Evolutionary conservation across 1,140 invertebrate genomes (phyloP), one percentile per base, ranked within the genome.

Genomic region (Drosophila hydei): DNA sequence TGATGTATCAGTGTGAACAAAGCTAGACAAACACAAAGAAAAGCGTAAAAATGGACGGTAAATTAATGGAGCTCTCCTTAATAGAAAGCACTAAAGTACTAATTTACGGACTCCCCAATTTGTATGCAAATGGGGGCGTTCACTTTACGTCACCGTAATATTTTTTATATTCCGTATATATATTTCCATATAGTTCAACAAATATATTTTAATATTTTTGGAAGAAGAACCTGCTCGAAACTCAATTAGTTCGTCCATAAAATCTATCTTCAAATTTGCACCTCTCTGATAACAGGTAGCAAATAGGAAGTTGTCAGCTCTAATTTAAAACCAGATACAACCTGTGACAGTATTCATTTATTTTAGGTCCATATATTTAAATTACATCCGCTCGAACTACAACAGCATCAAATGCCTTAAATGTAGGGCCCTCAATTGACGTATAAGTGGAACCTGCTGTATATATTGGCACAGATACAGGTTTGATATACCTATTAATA

Each of bases 1-100:
- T 72, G 74, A 85, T 85, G 83, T 72, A 85, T 85, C 81, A 87
- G 67, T 27, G n/a, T n/a, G n/a, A n/a, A n/a, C n/a, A n/a, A n/a
- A n/a, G n/a, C n/a, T n/a, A n/a, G n/a, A n/a, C n/a, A n/a, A n/a
- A n/a, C n/a, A n/a, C n/a, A n/a, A n/a, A n/a, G n/a, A n/a, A n/a
- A n/a, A n/a, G n/a, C n/a, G n/a, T n/a, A n/a, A n/a, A n/a, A 69
- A 62, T 52, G 27, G 59, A 64, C 64, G 38, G 54, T 33, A 67
- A 40, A 62, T 54, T 48, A 52, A 56, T 42, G 27, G 56, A 78
- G 62, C 30, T 45, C 43, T 33, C 47, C 61, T 58, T 40, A 27
- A 18, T 36, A 25, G 19, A 63, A 62, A 62, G 58, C 73, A 47
- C 62, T 67, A 33, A 77, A 81, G 56, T 79, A 65, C 72, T 75